Evolutionary conservation across 2,113 vertebrate genomes (phyloP).

Genomic region (Perca schrenkii): DNA sequence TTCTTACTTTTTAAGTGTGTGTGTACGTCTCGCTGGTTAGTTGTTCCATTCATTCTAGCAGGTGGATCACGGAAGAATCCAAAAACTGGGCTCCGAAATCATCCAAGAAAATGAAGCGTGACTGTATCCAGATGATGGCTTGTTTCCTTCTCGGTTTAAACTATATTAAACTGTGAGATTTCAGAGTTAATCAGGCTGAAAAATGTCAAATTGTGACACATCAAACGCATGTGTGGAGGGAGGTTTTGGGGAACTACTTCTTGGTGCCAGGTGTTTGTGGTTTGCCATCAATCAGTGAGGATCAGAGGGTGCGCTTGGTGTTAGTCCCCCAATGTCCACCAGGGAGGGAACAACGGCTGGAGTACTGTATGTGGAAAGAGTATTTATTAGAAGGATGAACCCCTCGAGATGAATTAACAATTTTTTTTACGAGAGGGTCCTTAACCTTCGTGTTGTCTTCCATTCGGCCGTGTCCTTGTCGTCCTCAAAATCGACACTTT

Average conservation of each 20-base stretch:
- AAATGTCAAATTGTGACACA: not conserved
- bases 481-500: no score
- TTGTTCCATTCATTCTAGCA: not conserved
- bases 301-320: not conserved
- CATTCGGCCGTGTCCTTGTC: no score
- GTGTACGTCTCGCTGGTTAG: not conserved
- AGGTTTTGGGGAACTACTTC: not conserved
- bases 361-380: no score
- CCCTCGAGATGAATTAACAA: no score
- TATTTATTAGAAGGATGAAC: no score
- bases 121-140: not conserved
- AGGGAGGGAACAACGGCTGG: not conserved
- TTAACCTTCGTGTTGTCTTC: no score
- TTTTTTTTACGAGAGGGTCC: no score
- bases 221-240: no score
- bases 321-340: slow-evolving; percentile 1
- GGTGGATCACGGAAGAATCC: not conserved
- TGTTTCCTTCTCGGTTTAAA: not conserved
- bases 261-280: not conserved
- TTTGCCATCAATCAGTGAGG: not conserved
- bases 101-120: not conserved
- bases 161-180: not conserved
- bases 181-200: not conserved
- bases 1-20: not conserved
- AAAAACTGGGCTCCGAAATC: no score